Evolutionary conservation across 1,140 invertebrate genomes (phyloP).

Genomic region (Calephelis virginiensis): DNA sequence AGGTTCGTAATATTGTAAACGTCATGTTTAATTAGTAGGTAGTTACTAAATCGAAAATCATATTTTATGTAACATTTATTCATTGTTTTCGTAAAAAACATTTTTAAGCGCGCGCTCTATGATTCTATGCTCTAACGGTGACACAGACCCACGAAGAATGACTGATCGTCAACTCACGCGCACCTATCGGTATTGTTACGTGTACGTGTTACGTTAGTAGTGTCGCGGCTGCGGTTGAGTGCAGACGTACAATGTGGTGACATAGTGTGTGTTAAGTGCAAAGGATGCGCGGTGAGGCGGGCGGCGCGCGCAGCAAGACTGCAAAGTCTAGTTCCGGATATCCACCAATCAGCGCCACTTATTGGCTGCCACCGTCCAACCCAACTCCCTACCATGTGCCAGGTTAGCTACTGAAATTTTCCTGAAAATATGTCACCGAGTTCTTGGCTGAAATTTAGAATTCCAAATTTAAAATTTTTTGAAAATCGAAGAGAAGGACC

Average conservation of each 20-base stretch:
- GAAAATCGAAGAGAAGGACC: too few species aligned
- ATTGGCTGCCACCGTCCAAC: constrained; percentile 87
- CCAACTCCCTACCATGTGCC: constrained; percentile 87
- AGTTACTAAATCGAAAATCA: too few species aligned
- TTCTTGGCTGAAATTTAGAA: background rate
- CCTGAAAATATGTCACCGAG: constrained; percentile 1
- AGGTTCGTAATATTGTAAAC: too few species aligned
- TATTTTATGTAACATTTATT: too few species aligned
- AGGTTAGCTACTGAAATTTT: constrained; percentile 75
- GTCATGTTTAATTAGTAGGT: too few species aligned
- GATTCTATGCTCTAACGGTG: constrained; percentile 36
- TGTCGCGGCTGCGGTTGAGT: constrained; percentile 62
- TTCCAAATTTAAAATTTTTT: background rate
- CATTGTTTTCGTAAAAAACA: too few species aligned
- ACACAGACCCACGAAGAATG: constrained; percentile 63
- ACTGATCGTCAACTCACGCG: constrained; percentile 69
- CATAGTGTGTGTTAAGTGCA: constrained; percentile 51
- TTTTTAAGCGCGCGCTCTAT: background rate
- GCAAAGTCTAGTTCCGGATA: constrained; percentile 76
- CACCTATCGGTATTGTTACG: constrained; percentile 49
- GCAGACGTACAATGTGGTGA: constrained; percentile 64
- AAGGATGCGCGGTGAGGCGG: constrained; percentile 72
- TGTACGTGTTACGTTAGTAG: constrained; percentile 52
- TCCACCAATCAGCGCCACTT: constrained; percentile 87
- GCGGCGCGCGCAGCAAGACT: constrained; percentile 64